A percentile compares a stretch with the other conserved stretches of the same genome.
Evolutionary conservation across 2,888 invertebrate genomes (phyloP).

Genomic region (Apotomis capreana): DNA sequence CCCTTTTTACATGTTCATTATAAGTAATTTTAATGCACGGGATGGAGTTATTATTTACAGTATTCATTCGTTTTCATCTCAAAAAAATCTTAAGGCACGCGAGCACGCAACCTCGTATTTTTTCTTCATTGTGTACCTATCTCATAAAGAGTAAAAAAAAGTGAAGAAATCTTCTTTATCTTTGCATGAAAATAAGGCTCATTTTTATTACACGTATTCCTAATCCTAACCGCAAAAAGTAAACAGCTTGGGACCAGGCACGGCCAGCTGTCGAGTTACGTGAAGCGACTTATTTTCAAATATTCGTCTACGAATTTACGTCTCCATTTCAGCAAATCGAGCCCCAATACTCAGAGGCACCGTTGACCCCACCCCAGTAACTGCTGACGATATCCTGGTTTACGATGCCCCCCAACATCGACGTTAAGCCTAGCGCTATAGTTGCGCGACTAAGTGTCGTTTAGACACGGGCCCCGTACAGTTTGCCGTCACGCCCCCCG

Average conservation of each 20-base stretch:
- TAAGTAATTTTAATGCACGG: not conserved
- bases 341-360: not conserved
- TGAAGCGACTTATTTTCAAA: too few species aligned
- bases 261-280: too few species aligned
- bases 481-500: conserved; percentile 61
- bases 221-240: too few species aligned
- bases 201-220: too few species aligned
- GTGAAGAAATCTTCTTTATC: too few species aligned
- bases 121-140: too few species aligned
- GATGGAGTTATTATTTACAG: not conserved
- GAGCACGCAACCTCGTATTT: too few species aligned
- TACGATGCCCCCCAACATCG: conserved; percentile 7
- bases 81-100: not conserved
- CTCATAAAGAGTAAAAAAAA: too few species aligned
- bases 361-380: conserved; percentile 24
- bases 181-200: too few species aligned
- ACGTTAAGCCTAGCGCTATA: conserved; percentile 26
- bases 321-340: not conserved
- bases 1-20: conserved; percentile 5
- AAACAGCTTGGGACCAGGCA: too few species aligned
- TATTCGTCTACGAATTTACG: not conserved
- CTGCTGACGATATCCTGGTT: conserved; percentile 5
- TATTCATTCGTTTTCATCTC: not conserved
- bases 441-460: conserved; percentile 41
- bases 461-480: conserved; percentile 57